Conservation (phyloP, 1,140 invertebrate species). For the Drosophila saltans region DNA sequence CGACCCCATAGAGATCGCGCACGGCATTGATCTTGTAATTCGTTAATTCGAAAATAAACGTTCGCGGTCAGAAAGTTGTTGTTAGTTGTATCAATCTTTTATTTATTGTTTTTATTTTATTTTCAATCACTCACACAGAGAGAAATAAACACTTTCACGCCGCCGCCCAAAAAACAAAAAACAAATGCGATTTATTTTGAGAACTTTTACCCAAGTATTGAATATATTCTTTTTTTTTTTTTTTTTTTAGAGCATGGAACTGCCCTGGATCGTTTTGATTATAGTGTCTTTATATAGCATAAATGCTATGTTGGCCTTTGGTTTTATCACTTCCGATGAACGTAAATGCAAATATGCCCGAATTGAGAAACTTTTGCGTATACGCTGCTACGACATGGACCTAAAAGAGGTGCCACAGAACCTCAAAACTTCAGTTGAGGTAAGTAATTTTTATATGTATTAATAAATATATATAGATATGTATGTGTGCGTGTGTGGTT, state of each 20-base stretch:
- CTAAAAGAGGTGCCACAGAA: conserved; percentile 84
- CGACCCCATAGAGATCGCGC: conserved; percentile 1
- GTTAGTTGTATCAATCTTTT: conserved; percentile 31
- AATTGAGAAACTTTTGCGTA: conserved; percentile 84
- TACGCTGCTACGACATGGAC: conserved; percentile 84
- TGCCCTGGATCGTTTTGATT: conserved; percentile 63
- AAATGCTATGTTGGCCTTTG: conserved; percentile 58
- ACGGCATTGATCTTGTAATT: conserved; percentile 79
- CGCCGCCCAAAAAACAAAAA: conserved; percentile 14
- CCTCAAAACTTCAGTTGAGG: conserved; percentile 85
- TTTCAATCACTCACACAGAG: conserved; percentile 24
- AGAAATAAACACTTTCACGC: conserved; percentile 62
- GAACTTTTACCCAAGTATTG: neutral
- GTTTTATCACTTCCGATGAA: conserved; percentile 55
- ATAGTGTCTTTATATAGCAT: conserved; percentile 56
- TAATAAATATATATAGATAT: neutral
- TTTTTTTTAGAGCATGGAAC: conserved; percentile 66
- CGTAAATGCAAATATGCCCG: conserved; percentile 84
- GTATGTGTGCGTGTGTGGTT: conserved; percentile 14
- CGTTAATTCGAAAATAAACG: conserved; percentile 78
- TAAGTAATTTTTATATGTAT: conserved; percentile 61
- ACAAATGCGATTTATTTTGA: neutral
- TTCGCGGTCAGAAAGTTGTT: conserved; percentile 23
- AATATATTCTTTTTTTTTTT: conserved; percentile 17
- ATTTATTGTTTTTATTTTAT: conserved; percentile 59